phyloP scores from a whole-genome alignment of 1,140 invertebrate species.

The Trichonephila clavipes region DNA sequence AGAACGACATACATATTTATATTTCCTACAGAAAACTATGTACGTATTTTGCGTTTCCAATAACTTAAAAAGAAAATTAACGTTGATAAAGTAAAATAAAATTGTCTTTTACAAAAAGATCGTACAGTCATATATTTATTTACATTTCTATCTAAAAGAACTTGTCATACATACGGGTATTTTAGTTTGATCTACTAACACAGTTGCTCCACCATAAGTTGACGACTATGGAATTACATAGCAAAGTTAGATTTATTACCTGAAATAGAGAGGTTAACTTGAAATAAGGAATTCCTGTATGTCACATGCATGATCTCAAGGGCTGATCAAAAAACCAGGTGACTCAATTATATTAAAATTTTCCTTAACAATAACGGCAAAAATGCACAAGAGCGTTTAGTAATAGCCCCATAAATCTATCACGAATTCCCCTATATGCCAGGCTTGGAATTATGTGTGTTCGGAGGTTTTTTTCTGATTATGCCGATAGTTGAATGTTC shows the following conservation, averaged over 20 bases:
- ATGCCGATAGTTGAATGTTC: background rate
- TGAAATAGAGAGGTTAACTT: background rate
- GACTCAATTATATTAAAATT: constrained; percentile 22
- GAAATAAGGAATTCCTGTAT: background rate
- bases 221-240: background rate
- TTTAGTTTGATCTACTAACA: background rate
- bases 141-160: background rate
- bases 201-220: background rate
- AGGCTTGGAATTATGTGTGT: background rate
- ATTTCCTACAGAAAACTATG: too few species aligned
- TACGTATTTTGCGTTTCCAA: too few species aligned
- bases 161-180: too few species aligned
- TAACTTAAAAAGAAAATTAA: too few species aligned
- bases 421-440: background rate
- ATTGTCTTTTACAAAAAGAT: too few species aligned
- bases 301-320: constrained; percentile 40
- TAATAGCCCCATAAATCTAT: background rate
- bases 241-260: background rate
- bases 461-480: background rate
- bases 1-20: too few species aligned
- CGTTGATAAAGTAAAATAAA: too few species aligned
- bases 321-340: background rate
- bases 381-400: constrained; percentile 15
- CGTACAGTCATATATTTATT: background rate
- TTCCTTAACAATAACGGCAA: background rate